phyloP scores from a whole-genome alignment of 2,797 vertebrate genomes.

The Schizopygopsis malacanthus region DNA sequence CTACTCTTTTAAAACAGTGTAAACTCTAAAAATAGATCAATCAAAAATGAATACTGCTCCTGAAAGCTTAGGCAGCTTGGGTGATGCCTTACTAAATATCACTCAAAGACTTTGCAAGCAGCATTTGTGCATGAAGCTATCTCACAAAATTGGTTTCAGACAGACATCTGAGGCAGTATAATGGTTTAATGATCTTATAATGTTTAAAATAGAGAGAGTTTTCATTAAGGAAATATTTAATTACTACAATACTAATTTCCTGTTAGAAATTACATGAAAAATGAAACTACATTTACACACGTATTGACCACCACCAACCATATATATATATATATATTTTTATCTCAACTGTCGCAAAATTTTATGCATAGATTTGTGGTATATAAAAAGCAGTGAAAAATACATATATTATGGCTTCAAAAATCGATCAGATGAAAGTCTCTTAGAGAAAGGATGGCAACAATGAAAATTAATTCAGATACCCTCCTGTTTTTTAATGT shows the following conservation, averaged over 20 bases:
- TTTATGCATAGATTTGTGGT: neutral
- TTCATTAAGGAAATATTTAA: neutral
- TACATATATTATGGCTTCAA: neutral
- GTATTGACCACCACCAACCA: neutral
- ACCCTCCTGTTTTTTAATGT: neutral
- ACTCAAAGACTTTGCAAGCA: neutral
- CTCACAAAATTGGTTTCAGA: neutral
- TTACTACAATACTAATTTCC: neutral
- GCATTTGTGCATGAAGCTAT: neutral
- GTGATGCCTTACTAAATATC: neutral
- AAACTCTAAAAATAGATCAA: neutral
- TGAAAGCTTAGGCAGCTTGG: neutral
- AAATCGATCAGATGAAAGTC: neutral
- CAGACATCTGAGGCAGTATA: neutral
- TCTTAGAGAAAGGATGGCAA: neutral
- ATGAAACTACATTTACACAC: neutral
- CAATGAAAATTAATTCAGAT: neutral
- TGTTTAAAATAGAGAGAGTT: neutral
- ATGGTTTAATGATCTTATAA: neutral
- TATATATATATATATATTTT: neutral
- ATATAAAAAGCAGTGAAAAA: neutral
- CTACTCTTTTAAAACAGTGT: neutral
- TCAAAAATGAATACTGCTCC: neutral
- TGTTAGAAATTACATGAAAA: neutral
- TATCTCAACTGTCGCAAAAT: neutral